Conservation (phyloP, 2,797 vertebrate genomes). For the Pempheris klunzingeri region DNA sequence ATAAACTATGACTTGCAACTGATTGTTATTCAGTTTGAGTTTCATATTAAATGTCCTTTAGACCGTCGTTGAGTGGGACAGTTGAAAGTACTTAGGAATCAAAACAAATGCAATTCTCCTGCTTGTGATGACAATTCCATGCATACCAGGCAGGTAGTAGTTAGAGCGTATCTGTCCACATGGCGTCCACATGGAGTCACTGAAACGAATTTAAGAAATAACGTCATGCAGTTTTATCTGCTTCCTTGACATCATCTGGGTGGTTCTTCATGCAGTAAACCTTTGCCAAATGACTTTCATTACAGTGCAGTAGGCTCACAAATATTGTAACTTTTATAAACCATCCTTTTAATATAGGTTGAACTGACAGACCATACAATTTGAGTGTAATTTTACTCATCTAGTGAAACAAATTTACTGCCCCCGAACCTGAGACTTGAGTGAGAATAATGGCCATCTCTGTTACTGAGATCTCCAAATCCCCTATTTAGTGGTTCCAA, state of each 20-base stretch:
- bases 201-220: slow-evolving; percentile 12
- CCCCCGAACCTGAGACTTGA: slow-evolving; percentile 3
- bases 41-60: slow-evolving; percentile 9
- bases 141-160: neutral
- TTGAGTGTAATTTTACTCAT: neutral
- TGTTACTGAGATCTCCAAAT: neutral
- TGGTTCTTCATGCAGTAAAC: neutral
- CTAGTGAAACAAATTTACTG: neutral
- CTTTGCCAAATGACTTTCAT: neutral
- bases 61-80: neutral
- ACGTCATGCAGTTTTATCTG: slow-evolving; percentile 1
- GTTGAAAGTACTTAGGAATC: neutral
- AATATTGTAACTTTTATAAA: neutral
- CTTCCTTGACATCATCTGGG: neutral
- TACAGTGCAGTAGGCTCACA: neutral
- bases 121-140: neutral
- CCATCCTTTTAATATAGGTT: neutral
- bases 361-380: neutral
- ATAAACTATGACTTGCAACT: neutral
- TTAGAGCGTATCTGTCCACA: neutral
- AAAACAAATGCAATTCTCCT: neutral
- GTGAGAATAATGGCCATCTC: neutral
- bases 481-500: slow-evolving; percentile 11
- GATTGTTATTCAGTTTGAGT: neutral
- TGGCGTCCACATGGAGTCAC: neutral